Base-by-base conservation (phyloP, 2,888 invertebrate genomes). In the Heterodera filipjevi region DNA sequence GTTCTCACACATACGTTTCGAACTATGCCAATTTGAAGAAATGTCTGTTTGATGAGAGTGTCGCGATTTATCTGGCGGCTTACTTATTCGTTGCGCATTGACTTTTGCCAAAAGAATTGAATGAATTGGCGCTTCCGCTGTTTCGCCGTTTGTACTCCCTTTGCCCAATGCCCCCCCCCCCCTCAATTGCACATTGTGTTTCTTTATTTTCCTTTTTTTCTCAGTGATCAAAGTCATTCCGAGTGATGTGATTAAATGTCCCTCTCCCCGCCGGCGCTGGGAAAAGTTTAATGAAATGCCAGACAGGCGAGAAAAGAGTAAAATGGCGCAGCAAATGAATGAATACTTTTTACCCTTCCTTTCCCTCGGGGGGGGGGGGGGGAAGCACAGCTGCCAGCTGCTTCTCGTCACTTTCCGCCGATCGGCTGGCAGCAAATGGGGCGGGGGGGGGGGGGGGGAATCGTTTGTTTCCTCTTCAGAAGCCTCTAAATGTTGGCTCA, bases 261-360 rank as follows among this genome's bases (percentile, higher is more conserved):
- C 19, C 16, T 22, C 53, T n/a, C 14, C 39, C 39, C 39, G 49
- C 16, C 3, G 12, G 3, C 8, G n/a, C 22, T 0, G 6, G 59
- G 59, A 27, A 3, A 8, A 53, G 53, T 53, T 19, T 19, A 53
- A n/a, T 8, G 8, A 27, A n/a, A 59, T 59, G 59, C 59, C n/a
- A 59, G 59, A 59, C 39, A 39, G 39, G 39, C 3, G n/a, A 27
- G 27, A 59, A 59, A 39, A 10, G 39, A 39, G 59, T n/a, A n/a
- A 59, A 49, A 59, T 59, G n/a, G n/a, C 59, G 59, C 59, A 53
- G 12, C n/a, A n/a, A n/a, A n/a, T n/a, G 39, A 59, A 59, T 59
- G 59, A n/a, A n/a, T 59, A 59, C 59, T 3, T 59, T n/a, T n/a
- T 59, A 5, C n/a, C n/a, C n/a, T 59, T n/a, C 59, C 12, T 27